phyloP scores from a whole-genome alignment of 1,140 invertebrate genomes.

The Helicoverpa armigera region DNA sequence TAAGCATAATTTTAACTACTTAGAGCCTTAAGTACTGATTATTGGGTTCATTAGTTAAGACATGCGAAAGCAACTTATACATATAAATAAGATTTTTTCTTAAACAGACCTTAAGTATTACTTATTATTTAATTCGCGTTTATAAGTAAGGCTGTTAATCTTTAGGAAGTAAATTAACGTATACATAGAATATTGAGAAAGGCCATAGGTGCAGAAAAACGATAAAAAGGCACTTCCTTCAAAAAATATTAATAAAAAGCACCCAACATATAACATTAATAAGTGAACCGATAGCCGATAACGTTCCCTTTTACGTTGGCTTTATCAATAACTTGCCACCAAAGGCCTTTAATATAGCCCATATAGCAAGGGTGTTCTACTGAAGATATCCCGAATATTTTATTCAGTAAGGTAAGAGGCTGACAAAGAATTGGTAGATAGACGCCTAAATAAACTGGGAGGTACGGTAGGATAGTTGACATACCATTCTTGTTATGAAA shows the following conservation, averaged over 20 bases:
- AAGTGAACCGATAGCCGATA: constrained; percentile 54
- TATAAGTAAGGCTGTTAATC: too few relatives aligned
- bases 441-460: constrained; percentile 78
- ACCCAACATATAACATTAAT: constrained; percentile 50
- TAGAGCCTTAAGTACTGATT: too few relatives aligned
- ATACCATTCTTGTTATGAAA: background rate
- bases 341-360: constrained; percentile 73
- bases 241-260: constrained; percentile 32
- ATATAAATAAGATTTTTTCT: too few relatives aligned
- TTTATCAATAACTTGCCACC: constrained; percentile 73
- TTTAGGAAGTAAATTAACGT: too few relatives aligned
- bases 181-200: background rate
- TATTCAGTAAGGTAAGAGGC: constrained; percentile 78
- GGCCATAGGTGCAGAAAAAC: too few relatives aligned
- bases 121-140: too few relatives aligned
- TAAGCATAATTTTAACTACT: too few relatives aligned
- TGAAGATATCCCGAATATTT: constrained; percentile 83
- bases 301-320: constrained; percentile 49
- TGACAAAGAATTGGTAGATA: constrained; percentile 82
- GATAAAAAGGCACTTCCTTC: constrained; percentile 1
- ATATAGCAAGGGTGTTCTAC: constrained; percentile 68
- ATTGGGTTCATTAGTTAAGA: too few relatives aligned
- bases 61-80: too few relatives aligned
- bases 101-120: too few relatives aligned
- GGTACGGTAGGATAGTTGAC: constrained; percentile 54